A percentile compares a stretch with the other conserved stretches of the same genome.
Evolutionary conservation across 1,140 invertebrate genomes (phyloP).

Genomic region (Metaphire vulgaris): DNA sequence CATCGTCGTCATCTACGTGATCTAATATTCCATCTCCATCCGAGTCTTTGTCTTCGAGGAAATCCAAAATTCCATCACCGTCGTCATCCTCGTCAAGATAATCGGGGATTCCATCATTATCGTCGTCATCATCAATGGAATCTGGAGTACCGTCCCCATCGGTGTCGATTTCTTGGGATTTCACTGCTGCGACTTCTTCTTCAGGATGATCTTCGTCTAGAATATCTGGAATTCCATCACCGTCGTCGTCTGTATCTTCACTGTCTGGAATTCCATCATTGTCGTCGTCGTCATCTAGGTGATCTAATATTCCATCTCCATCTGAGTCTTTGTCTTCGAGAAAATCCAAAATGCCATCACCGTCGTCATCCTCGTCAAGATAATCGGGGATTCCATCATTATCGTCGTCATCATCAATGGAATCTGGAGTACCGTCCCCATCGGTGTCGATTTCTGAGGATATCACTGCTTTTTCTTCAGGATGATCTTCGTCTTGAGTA

Average conservation of each 20-base stretch:
- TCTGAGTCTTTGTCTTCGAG: constrained; percentile 7
- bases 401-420: constrained; percentile 18
- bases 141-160: constrained; percentile 31
- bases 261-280: constrained; percentile 21
- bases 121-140: constrained; percentile 31
- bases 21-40: constrained; percentile 25
- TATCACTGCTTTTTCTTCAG: not conserved
- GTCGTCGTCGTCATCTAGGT: constrained; percentile 21
- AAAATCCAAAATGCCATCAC: not conserved
- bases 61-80: constrained; percentile 30
- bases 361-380: constrained; percentile 18
- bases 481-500: constrained; percentile 21
- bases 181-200: not conserved
- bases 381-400: constrained; percentile 9
- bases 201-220: constrained; percentile 1
- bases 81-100: constrained; percentile 29
- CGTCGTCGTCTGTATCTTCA: constrained; percentile 21
- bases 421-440: constrained; percentile 13
- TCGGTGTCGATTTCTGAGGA: constrained; percentile 22
- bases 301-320: constrained; percentile 13
- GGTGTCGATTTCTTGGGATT: constrained; percentile 7
- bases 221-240: constrained; percentile 21
- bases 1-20: constrained; percentile 20
- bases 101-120: constrained; percentile 32
- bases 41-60: constrained; percentile 22